Conservation (phyloP, 1,140 invertebrate genomes). For the Apocrypta bakeri region DNA sequence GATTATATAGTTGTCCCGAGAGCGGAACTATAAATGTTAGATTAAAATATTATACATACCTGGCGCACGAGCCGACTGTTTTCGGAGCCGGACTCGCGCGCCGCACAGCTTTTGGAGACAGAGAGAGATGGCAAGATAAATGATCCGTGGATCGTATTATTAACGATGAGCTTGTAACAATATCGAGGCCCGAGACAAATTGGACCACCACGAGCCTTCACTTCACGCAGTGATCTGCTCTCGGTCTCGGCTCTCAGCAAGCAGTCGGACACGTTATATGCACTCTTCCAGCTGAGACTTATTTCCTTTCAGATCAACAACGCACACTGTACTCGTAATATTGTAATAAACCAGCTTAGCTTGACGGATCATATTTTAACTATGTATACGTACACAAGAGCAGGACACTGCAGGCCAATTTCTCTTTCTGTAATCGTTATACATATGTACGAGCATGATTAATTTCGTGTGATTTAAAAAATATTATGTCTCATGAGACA, state of each 20-base stretch:
- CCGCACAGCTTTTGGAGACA: not conserved
- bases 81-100: not conserved
- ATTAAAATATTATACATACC: slow-evolving; percentile 10
- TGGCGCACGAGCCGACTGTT: not conserved
- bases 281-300: not conserved
- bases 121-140: slow-evolving; percentile 51
- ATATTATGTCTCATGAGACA: not conserved
- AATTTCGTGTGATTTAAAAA: not conserved
- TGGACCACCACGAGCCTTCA: slow-evolving; percentile 70
- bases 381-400: not conserved
- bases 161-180: slow-evolving; percentile 74
- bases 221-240: slow-evolving; percentile 10
- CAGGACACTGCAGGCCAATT: not conserved
- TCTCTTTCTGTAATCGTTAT: slow-evolving; percentile 14
- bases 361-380: not conserved
- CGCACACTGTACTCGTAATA: not conserved
- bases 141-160: slow-evolving; percentile 65
- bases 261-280: not conserved
- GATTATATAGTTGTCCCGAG: not conserved
- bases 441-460: not conserved
- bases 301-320: slow-evolving; percentile 21
- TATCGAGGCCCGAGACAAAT: slow-evolving; percentile 73
- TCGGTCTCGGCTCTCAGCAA: slow-evolving; percentile 17
- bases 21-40: not conserved
- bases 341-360: slow-evolving; percentile 16